Evolutionary conservation across 2,797 vertebrate species (phyloP), one percentile per base, ranked within the genome.

Genomic region (Meriones psammophilus): DNA sequence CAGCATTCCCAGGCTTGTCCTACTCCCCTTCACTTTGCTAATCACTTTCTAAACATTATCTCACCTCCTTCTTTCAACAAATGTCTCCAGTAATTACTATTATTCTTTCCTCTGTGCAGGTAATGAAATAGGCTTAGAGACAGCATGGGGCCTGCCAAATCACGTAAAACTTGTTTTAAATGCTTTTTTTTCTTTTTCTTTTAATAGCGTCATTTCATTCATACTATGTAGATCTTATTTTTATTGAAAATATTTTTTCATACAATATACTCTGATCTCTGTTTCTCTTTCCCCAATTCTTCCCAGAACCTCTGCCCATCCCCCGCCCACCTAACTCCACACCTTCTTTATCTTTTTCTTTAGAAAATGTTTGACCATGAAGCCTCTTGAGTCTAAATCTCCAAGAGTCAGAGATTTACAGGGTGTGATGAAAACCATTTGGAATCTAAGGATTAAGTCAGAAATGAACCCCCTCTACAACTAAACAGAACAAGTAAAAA

Each of bases 1-100:
- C 81, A 86, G 79, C 56, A 78, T 62, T 74, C 91, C 4, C 18
- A 92, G 79, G 24, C 56, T 58, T 66, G 24, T 66, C 46, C 28
- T 73, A 42, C 13, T 89, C 36, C 12, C 36, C 39, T 69, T 93
- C 15, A 74, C 39, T 89, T 91, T 36, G 15, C 54, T 96, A 87
- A 94, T 64, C 60, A 91, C 46, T 96, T 93, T 92, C 64, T 28
- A 88, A 95, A 92, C 22, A 95, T 95, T 88, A 60, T 88, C 39
- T 95, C 88, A 85, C 28, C 81, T 33, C 42, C 28, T 54, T 94
- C 66, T 79, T 95, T 89, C 89, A 95, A 86, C 64, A 92, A 81
- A 91, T 4, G 6, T 92, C 92, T 77, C 42, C 22, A 83, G 33
- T 79, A 94, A 91, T 76, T 79, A 66, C 39, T 26, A 36, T 92